Evolutionary conservation across 2,888 invertebrate genomes (phyloP).

Genomic region (Pilophorus perplexus): DNA sequence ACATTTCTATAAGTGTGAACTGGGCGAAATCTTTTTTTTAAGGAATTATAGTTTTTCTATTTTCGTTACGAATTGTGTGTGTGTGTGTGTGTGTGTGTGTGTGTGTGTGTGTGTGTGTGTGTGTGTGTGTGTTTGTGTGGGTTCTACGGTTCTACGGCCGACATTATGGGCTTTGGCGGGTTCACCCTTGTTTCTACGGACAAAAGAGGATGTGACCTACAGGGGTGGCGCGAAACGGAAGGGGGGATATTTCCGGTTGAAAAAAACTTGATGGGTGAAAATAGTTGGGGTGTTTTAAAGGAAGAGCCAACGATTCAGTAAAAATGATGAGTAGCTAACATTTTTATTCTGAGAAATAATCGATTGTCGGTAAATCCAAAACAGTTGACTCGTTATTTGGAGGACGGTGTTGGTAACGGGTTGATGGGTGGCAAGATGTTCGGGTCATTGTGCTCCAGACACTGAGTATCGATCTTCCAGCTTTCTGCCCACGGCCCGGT

Average conservation of each 20-base stretch:
- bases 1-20: not conserved
- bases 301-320: too few relatives aligned
- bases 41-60: not conserved
- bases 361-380: too few relatives aligned
- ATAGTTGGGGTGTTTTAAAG: too few relatives aligned
- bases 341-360: too few relatives aligned
- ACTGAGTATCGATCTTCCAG: constrained; percentile 18
- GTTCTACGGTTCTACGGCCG: not conserved
- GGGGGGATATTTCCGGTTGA: not conserved
- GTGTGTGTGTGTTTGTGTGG: too few relatives aligned
- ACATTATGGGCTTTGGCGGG: not conserved
- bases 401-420: not conserved
- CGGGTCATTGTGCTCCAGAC: constrained; percentile 31
- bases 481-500: too few relatives aligned
- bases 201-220: not conserved
- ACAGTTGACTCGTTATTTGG: too few relatives aligned
- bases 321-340: too few relatives aligned
- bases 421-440: constrained; percentile 20
- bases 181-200: not conserved
- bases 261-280: too few relatives aligned
- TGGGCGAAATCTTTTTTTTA: not conserved
- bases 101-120: too few relatives aligned
- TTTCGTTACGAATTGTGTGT: not conserved
- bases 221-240: not conserved
- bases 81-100: too few relatives aligned